phyloP scores from a whole-genome alignment of 53 echinoderm and acorn worm species.

The Temnopleurus reevesii region DNA sequence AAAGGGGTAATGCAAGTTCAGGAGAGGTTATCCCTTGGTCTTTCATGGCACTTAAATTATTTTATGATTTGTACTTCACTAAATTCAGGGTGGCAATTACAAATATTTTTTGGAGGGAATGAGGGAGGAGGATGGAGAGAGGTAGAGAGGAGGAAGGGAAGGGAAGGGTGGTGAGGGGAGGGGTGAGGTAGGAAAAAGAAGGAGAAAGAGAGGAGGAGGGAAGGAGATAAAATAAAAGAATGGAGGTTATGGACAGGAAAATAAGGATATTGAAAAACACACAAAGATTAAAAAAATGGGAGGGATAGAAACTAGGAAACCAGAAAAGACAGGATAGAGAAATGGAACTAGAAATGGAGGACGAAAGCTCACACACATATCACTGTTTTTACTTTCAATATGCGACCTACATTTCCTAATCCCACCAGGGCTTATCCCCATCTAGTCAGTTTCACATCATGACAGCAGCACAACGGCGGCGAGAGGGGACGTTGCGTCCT shows the following conservation, averaged over 20 bases:
- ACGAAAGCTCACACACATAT: neutral
- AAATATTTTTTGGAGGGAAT: no score
- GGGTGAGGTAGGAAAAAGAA: neutral
- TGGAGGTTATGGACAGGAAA: neutral
- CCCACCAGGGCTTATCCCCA: conserved; percentile 17
- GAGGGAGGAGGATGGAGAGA: neutral
- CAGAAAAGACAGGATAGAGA: neutral
- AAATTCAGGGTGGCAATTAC: no score
- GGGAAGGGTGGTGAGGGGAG: neutral
- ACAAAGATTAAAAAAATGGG: neutral
- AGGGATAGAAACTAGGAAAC: neutral
- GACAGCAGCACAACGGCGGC: neutral
- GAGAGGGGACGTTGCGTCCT: neutral
- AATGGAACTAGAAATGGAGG: neutral
- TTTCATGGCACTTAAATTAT: no score
- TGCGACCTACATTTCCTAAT: conserved; percentile 45
- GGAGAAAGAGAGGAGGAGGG: neutral
- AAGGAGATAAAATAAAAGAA: neutral
- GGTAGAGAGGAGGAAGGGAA: neutral
- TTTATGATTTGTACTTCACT: no score
- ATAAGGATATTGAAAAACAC: neutral
- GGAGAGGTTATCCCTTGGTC: no score
- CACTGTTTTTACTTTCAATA: conserved; percentile 35
- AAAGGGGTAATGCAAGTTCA: no score
- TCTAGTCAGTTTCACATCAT: conserved; percentile 24